Percentiles rank a stretch among this genome's conserved stretches.
Conservation (phyloP, 2,797 vertebrate species). For the Gymnoscopelus microlampas region DNA sequence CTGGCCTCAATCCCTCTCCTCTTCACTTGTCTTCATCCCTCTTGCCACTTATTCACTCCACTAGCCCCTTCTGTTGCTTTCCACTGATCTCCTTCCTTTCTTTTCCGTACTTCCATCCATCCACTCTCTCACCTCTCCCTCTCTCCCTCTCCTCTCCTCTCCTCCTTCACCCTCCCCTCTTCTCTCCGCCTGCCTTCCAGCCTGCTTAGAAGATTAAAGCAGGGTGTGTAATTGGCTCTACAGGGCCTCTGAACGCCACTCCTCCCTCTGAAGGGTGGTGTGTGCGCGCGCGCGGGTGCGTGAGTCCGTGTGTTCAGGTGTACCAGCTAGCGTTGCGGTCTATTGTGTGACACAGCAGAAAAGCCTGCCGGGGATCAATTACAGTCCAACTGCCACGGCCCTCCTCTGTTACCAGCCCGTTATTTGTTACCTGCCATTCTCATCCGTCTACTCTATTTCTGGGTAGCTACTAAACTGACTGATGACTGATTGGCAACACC, state of each 20-base stretch:
- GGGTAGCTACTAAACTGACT: too few relatives aligned
- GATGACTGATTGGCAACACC: too few relatives aligned
- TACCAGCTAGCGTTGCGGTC: conserved; percentile 3
- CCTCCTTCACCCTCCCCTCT: neutral
- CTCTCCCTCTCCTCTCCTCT: conserved; percentile 1
- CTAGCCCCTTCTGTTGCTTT: neutral
- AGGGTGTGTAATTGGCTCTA: conserved; percentile 70
- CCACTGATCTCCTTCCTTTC: neutral
- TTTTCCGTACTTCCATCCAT: neutral
- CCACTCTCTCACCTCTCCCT: neutral
- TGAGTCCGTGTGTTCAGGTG: conserved; percentile 23
- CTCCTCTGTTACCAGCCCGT: too few relatives aligned
- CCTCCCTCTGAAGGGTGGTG: conserved; percentile 23
- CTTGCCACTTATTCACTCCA: neutral
- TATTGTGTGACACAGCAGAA: conserved; percentile 49
- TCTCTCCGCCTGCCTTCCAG: conserved; percentile 27
- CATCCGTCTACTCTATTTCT: too few relatives aligned
- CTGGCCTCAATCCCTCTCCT: conserved; percentile 18
- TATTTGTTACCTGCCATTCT: too few relatives aligned
- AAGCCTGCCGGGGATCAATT: conserved; percentile 59
- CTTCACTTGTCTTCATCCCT: neutral
- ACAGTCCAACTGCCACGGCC: conserved; percentile 35
- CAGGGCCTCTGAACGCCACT: conserved; percentile 48
- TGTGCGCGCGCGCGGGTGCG: conserved; percentile 2
- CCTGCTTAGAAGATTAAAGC: conserved; percentile 59